phyloP scores from a whole-genome alignment of 2,888 invertebrate genomes.

The Catocala fraxini region DNA sequence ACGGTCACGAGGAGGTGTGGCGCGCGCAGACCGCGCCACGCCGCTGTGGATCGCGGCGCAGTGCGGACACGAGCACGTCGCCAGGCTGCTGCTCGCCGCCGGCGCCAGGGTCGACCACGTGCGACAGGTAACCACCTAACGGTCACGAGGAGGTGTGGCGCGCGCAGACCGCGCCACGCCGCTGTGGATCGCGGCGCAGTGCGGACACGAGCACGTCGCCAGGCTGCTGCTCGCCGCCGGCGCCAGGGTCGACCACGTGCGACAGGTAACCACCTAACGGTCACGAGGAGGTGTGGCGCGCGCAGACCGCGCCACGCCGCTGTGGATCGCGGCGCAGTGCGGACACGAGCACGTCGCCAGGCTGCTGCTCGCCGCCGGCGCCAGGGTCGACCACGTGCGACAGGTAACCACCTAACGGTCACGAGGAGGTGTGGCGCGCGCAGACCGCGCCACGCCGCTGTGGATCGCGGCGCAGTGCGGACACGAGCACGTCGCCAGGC shows the following conservation, averaged over 20 bases:
- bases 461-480: no score
- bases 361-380: conserved; percentile 92
- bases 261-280: not conserved
- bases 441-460: not conserved
- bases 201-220: conserved; percentile 90
- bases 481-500: no score
- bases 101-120: conserved; percentile 3
- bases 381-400: conserved; percentile 92
- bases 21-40: not conserved
- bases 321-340: conserved; percentile 99
- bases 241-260: conserved; percentile 77
- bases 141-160: no score
- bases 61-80: no score
- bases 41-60: no score
- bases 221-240: conserved; percentile 51
- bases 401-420: conserved; percentile 84
- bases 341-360: conserved; percentile 95
- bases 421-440: no score
- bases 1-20: no score
- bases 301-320: conserved; percentile 91
- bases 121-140: conserved; percentile 87
- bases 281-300: no score
- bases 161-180: conserved; percentile 87
- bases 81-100: no score
- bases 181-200: conserved; percentile 91